Conservation (phyloP, 53 echinoderm and acorn worm species). For the Pentamera pediparva region DNA sequence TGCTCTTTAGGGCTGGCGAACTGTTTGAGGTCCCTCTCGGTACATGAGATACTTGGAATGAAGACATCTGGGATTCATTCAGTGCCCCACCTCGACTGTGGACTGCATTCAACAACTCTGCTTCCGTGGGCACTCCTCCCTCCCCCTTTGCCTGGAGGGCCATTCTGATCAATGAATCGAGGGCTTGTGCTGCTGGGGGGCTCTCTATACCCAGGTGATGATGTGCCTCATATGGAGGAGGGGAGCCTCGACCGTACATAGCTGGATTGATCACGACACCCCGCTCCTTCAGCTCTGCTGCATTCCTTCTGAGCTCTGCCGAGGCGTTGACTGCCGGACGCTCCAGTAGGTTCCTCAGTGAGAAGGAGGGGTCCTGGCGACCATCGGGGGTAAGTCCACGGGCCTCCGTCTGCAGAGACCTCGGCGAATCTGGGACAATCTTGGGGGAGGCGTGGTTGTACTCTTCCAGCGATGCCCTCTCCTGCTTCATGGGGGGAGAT, state of each 20-base stretch:
- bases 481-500: neutral
- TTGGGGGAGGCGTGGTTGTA: neutral
- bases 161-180: constrained; percentile 12
- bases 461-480: neutral
- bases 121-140: neutral
- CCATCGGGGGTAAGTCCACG: neutral
- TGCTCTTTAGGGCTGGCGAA: constrained; percentile 7
- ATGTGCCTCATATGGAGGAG: too few relatives aligned
- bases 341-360: constrained; percentile 8
- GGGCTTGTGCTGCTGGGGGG: neutral
- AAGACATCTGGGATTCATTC: neutral
- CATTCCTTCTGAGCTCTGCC: neutral
- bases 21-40: neutral
- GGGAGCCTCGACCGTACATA: neutral
- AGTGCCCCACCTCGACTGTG: neutral
- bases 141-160: constrained; percentile 14
- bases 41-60: constrained; percentile 4
- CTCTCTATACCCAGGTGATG: too few relatives aligned
- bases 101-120: neutral
- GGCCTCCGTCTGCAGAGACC: neutral
- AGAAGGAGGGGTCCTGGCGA: neutral
- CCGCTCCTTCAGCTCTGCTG: constrained; percentile 23
- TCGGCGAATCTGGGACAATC: constrained; percentile 17
- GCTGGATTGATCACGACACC: constrained; percentile 26
- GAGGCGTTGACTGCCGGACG: constrained; percentile 12